A percentile compares a stretch with the other conserved stretches of the same genome.
phyloP scores from a whole-genome alignment of 2,113 vertebrate species.

The Accipiter cooperii region DNA sequence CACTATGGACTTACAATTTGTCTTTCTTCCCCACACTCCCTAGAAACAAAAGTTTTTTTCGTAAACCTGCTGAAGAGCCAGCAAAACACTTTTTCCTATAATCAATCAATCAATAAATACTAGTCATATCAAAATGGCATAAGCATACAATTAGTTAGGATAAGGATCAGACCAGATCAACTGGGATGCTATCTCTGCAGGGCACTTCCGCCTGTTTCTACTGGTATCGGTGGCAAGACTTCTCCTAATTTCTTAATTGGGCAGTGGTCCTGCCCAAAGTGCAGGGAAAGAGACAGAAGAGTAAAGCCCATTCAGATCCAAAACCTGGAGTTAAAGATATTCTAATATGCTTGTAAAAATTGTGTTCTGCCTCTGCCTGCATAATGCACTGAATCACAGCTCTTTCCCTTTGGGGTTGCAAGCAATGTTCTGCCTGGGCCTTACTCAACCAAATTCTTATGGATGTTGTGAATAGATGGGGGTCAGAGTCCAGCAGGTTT shows the following conservation, averaged over 20 bases:
- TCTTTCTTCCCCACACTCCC: background rate
- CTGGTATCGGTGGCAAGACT: background rate
- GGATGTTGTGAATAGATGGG: background rate
- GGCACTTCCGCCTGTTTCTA: background rate
- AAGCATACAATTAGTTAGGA: background rate
- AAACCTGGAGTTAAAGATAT: constrained; percentile 8
- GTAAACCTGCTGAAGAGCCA: background rate
- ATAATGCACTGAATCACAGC: background rate
- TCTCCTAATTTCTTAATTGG: background rate
- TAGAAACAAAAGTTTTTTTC: background rate
- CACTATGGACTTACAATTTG: background rate
- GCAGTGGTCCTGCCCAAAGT: background rate
- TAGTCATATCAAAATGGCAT: background rate
- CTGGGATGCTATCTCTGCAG: background rate
- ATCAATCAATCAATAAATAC: background rate
- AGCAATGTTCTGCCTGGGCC: constrained; percentile 16
- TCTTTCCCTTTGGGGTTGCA: constrained; percentile 24
- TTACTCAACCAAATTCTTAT: background rate
- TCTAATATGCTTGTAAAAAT: constrained; percentile 36
- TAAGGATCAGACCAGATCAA: background rate
- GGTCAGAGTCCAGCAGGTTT: constrained; percentile 51
- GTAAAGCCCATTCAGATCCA: background rate
- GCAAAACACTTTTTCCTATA: background rate
- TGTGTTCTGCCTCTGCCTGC: constrained; percentile 1
- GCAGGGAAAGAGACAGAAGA: background rate